phyloP scores from a whole-genome alignment of 2,888 invertebrate species.

The Hylaea fasciaria region DNA sequence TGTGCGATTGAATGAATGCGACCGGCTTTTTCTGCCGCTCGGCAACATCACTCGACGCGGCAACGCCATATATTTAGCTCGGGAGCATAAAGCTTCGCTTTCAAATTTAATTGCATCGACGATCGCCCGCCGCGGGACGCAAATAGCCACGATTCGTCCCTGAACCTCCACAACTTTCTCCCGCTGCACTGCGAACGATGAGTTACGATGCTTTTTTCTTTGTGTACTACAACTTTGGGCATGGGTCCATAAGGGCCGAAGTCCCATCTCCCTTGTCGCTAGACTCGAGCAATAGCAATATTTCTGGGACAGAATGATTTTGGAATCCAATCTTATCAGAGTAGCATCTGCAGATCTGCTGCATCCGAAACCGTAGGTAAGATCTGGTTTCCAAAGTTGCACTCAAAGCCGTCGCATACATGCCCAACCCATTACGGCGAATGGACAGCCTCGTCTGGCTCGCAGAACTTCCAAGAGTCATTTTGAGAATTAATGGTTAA shows the following conservation, averaged over 20 bases:
- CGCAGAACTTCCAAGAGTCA: slow-evolving; percentile 76
- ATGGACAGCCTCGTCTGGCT: slow-evolving; percentile 72
- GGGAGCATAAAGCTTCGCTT: slow-evolving; percentile 77
- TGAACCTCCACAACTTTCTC: slow-evolving; percentile 83
- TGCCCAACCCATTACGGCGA: slow-evolving; percentile 59
- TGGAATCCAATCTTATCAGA: slow-evolving; percentile 43
- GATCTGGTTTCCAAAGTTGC: slow-evolving; percentile 60
- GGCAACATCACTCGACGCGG: slow-evolving; percentile 61
- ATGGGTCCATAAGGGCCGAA: slow-evolving; percentile 31
- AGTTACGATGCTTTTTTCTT: slow-evolving; percentile 57
- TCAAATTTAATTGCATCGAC: slow-evolving; percentile 83
- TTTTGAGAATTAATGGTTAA: slow-evolving; percentile 80
- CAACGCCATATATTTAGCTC: slow-evolving; percentile 70
- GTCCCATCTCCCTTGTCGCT: slow-evolving; percentile 24
- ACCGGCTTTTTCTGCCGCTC: slow-evolving; percentile 56
- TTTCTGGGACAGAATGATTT: slow-evolving; percentile 11
- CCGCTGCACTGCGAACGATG: slow-evolving; percentile 54
- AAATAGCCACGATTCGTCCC: slow-evolving; percentile 80
- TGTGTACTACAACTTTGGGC: slow-evolving; percentile 45
- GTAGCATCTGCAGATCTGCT: slow-evolving; percentile 35
- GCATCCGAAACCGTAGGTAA: slow-evolving; percentile 36
- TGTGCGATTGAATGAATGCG: slow-evolving; percentile 50
- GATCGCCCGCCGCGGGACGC: slow-evolving; percentile 79
- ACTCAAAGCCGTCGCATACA: slow-evolving; percentile 63
- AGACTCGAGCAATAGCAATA: slow-evolving; percentile 17